Conservation (phyloP, 2,113 vertebrate species). For the Oophaga pumilio region DNA sequence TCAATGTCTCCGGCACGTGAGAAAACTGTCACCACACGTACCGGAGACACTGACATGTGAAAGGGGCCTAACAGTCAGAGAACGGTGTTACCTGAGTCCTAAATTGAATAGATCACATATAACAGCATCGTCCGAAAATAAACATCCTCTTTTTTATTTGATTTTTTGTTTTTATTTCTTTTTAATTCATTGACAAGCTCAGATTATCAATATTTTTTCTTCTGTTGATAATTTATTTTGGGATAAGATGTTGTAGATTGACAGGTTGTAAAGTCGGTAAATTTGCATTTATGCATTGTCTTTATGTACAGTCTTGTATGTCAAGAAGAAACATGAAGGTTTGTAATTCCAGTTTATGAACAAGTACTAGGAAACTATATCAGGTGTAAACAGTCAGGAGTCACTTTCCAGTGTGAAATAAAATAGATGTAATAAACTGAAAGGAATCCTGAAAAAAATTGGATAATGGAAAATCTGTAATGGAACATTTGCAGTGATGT, state of each 20-base stretch:
- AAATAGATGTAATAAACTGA: slow-evolving; percentile 31
- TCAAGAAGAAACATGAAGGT: not conserved
- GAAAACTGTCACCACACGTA: no score
- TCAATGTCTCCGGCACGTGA: no score
- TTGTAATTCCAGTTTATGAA: not conserved
- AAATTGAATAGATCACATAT: no score
- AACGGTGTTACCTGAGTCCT: no score
- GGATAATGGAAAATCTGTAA: slow-evolving; percentile 48
- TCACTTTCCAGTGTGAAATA: slow-evolving; percentile 29
- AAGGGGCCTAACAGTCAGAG: no score
- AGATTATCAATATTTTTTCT: no score
- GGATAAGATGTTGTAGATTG: not conserved
- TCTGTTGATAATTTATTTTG: not conserved
- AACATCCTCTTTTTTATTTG: no score
- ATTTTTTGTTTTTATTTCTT: not conserved
- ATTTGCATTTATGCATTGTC: not conserved
- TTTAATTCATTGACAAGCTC: not conserved
- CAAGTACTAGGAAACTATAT: slow-evolving; percentile 39
- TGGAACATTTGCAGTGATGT: slow-evolving; percentile 48
- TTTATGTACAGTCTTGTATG: not conserved
- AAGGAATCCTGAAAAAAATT: slow-evolving; percentile 23
- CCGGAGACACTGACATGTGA: no score
- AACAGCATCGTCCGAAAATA: no score
- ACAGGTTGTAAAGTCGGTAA: not conserved
- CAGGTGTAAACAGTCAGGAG: slow-evolving; percentile 17